Evolutionary conservation across 2,797 vertebrate species (phyloP).

Genomic region (Sebastolobus altivelis): DNA sequence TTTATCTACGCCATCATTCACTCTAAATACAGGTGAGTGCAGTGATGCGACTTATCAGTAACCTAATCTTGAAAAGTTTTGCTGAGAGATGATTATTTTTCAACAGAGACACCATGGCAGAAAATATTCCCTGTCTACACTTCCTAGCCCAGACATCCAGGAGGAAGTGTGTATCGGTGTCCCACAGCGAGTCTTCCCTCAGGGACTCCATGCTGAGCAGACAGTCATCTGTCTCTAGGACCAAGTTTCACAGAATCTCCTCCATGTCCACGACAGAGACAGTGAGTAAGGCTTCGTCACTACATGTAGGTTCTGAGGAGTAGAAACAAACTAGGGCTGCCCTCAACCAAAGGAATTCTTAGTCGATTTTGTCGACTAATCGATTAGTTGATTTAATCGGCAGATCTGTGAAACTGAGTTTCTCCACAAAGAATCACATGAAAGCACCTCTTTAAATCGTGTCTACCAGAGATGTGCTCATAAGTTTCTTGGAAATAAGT

Average conservation of each 20-base stretch:
- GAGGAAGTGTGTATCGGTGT: constrained; percentile 74
- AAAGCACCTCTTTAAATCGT: too few relatives aligned
- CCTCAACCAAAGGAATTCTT: too few relatives aligned
- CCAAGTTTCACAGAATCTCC: constrained; percentile 77
- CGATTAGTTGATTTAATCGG: too few relatives aligned
- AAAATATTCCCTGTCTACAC: constrained; percentile 82
- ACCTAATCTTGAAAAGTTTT: constrained; percentile 13
- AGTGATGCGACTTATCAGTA: not conserved
- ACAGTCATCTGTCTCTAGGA: constrained; percentile 76
- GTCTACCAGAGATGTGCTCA: not conserved
- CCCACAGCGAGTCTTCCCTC: constrained; percentile 79
- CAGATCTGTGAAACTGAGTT: too few relatives aligned
- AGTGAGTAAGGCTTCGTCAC: constrained; percentile 67
- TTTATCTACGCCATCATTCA: constrained; percentile 94
- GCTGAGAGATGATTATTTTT: constrained; percentile 15
- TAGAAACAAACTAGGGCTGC: not conserved
- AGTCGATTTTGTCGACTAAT: too few relatives aligned
- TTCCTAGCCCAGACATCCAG: constrained; percentile 72
- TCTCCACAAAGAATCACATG: too few relatives aligned
- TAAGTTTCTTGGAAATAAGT: not conserved
- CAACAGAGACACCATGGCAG: constrained; percentile 82
- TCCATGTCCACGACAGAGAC: constrained; percentile 82
- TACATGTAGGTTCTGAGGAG: not conserved
- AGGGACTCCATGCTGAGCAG: constrained; percentile 76
- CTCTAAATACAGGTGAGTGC: constrained; percentile 90